phyloP scores from a whole-genome alignment of 2,888 invertebrate species.

The Diploptera punctata region DNA sequence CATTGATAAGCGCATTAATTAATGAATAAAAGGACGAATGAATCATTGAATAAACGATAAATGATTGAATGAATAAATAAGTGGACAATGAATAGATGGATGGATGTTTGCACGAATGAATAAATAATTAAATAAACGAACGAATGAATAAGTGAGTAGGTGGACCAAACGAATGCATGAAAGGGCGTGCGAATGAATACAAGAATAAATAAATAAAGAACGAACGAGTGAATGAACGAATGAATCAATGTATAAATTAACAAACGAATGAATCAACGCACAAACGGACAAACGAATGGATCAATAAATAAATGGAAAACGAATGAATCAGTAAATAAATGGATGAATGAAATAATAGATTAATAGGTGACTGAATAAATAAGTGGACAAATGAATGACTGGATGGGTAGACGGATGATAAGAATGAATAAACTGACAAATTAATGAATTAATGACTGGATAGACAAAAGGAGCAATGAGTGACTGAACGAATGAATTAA shows the following conservation, averaged over 20 bases:
- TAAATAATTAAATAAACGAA: not conserved
- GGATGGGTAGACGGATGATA: not conserved
- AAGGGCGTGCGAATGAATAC: not conserved
- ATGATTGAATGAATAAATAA: not conserved
- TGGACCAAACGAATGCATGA: not conserved
- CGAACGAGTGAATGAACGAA: too few species aligned
- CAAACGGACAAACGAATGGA: too few species aligned
- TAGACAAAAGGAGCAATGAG: not conserved
- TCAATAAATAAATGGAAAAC: too few species aligned
- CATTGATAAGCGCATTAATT: not conserved
- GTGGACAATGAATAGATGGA: not conserved
- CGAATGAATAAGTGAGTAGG: not conserved
- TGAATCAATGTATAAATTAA: too few species aligned
- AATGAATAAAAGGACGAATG: not conserved
- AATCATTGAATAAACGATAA: not conserved
- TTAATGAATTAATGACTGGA: not conserved
- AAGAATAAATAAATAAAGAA: too few species aligned
- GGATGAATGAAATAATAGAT: too few species aligned
- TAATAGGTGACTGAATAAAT: too few species aligned
- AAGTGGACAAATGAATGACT: too few species aligned
- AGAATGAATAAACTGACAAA: not conserved
- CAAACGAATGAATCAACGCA: too few species aligned
- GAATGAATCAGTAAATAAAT: too few species aligned
- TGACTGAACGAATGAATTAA: not conserved
- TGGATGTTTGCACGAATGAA: not conserved